Evolutionary conservation across 2,113 vertebrate species (phyloP).

Genomic region (Oreotragus oreotragus): DNA sequence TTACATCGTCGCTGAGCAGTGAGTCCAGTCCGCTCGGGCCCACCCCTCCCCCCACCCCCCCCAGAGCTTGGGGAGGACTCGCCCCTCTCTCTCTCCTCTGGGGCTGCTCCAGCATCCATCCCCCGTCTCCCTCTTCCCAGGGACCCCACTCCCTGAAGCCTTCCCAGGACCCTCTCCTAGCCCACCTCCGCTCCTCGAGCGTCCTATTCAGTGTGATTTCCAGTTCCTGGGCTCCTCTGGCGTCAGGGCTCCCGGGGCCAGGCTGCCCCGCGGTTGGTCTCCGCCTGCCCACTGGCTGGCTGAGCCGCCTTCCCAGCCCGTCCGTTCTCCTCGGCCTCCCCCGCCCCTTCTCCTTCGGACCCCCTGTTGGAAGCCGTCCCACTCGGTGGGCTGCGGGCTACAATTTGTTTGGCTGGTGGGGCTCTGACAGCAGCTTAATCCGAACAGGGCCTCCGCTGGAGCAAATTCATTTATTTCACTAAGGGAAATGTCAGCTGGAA

Average conservation of each 20-base stretch:
- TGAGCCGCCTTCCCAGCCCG: constrained; percentile 63
- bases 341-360: not conserved
- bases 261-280: not conserved
- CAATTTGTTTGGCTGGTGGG: constrained; percentile 87
- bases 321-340: not conserved
- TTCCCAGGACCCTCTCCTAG: not conserved
- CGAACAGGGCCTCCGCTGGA: constrained; percentile 78
- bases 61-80: not conserved
- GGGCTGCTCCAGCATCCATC: not conserved
- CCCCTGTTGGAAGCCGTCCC: constrained; percentile 85
- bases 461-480: constrained; percentile 88
- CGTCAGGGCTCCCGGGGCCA: not conserved
- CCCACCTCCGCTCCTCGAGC: not conserved
- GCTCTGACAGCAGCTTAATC: constrained; percentile 90
- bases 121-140: not conserved
- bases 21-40: constrained; percentile 80
- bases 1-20: constrained; percentile 97
- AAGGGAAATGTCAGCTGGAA: constrained; percentile 83
- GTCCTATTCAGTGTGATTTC: not conserved
- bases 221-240: not conserved
- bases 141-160: not conserved
- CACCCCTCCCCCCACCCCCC: not conserved
- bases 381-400: constrained; percentile 78
- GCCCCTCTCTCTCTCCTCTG: not conserved
- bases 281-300: not conserved